A percentile compares a stretch with the other conserved stretches of the same genome.
Evolutionary conservation across 2,113 vertebrate species (phyloP).

Genomic region (Cnemophilus loriae): DNA sequence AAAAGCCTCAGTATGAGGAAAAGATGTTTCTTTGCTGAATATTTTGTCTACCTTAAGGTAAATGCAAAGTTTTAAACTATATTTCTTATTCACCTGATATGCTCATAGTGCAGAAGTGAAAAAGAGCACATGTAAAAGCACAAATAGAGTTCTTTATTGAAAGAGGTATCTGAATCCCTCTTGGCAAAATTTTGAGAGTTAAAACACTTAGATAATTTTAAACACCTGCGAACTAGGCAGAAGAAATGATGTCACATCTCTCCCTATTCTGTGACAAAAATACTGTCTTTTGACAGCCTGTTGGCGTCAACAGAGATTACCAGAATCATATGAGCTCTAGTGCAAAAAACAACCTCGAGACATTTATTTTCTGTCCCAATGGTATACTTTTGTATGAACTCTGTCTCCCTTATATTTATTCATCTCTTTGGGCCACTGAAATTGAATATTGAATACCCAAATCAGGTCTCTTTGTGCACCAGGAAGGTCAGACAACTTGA

Average conservation of each 20-base stretch:
- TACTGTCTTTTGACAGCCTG: not conserved
- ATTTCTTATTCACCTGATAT: not conserved
- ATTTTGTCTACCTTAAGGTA: not conserved
- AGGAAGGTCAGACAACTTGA: slow-evolving; percentile 58
- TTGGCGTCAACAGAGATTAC: not conserved
- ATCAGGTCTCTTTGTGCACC: slow-evolving; percentile 22
- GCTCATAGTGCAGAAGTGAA: not conserved
- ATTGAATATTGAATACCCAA: slow-evolving; percentile 50
- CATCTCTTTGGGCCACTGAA: slow-evolving; percentile 47
- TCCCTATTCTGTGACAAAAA: not conserved
- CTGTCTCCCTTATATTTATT: slow-evolving; percentile 54
- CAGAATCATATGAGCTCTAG: not conserved
- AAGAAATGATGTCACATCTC: not conserved
- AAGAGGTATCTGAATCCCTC: not conserved
- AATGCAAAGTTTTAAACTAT: not conserved
- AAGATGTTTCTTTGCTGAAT: not conserved
- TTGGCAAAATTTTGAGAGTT: not conserved
- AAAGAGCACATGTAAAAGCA: not conserved
- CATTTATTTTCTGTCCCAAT: slow-evolving; percentile 47
- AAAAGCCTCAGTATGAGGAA: not conserved
- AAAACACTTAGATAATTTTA: not conserved
- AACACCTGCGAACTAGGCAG: not conserved
- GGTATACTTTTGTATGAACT: slow-evolving; percentile 32
- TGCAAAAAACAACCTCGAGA: slow-evolving; percentile 12
- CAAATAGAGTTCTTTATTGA: not conserved